Base-by-base conservation (phyloP, 2,113 vertebrate species). In the Alethe diademata region DNA sequence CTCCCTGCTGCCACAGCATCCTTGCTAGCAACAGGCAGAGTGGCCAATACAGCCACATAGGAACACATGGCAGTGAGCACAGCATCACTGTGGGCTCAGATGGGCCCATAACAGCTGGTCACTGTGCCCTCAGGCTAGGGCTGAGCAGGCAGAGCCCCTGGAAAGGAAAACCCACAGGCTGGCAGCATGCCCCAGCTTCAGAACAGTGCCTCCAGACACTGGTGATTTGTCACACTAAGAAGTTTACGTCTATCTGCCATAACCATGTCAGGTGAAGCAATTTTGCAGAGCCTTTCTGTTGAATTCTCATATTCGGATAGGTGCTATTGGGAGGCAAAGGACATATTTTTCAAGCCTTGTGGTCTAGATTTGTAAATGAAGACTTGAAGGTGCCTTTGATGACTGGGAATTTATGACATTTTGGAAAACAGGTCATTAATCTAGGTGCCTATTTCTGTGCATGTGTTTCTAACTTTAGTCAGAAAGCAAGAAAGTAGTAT, bases 351-450 rank as follows among this genome's bases (percentile, higher is more conserved):
- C 78, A 57, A 61, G 62, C 19, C 23, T 69, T 0, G 0, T 88
- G 50, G 78, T 90, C 82, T 86, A 56, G 65, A 90, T 91, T 76
- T 54, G 8, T 74, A 86, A 86, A 64, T 60, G 67, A 91, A 80
- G 64, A 83, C 70, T 92, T 8, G 8, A 90, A 96, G 81, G 93
- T 92, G 85, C 82, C 94, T 95, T 95, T 91, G 85, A 78, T 40
- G 40, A 43, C 58, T 78, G 17, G 33, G 51, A 92, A 83, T 88
- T 74, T 79, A 80, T 78, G 76, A 65, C 31, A 61, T 76, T 92
- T 88, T 71, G 40, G 65, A 90, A 96, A 95, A 88, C 67, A 84
- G 95, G 92, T 96, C 90, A 92, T 70, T 86, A 94, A 95, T 95
- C 75, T 95, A 94, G 92, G 93, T 62, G 31, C 29, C 81, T 96